Base-by-base conservation (phyloP, 1,140 invertebrate genomes). In the Drosophila ohnishii region DNA sequence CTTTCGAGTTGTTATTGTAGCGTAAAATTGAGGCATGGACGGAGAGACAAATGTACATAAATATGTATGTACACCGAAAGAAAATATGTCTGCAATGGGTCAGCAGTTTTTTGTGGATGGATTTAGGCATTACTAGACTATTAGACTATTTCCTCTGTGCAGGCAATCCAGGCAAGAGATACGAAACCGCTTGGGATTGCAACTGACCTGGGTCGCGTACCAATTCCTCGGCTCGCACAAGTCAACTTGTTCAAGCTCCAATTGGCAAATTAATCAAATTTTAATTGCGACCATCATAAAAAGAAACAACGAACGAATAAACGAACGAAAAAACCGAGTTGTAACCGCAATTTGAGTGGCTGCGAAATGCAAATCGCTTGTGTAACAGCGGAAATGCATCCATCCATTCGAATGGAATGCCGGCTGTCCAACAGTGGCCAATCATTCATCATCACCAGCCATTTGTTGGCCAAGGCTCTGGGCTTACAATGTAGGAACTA, bases 251-350 rank as follows among this genome's bases (percentile, higher is more conserved):
- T 77, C 71, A 74, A 73, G 74, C 78, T 85, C 78, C 78, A 85
- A 85, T 84, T 84, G 78, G 78, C 83, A 78, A 78, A 76, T 79
- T 82, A 55, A 79, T 82, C 70, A 78, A 75, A 86, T 72, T 67
- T 57, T 50, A 75, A 67, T 64, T 66, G 50, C 50, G 32, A 77
- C 28, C 59, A 45, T 34, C 53, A 53, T 28, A 39, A 44, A 73
- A 22, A 39, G 39, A 45, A 60, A 37, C 16, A 40, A 25, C 39
- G 1, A 37, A 32, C 65, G 48, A 50, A 8, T 3, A 19, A 53
- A 34, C n/a, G 28, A 50, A 14, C 44, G 19, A 47, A 25, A 47
- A 53, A 22, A 3, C 40, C 37, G 22, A 74, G 35, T 75, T 77
- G 51, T 47, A 70, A 77, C 42, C 78, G 35, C 45, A 82, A 73